phyloP scores from a whole-genome alignment of 2,888 invertebrate genomes.

The Napeogenes inachia region DNA sequence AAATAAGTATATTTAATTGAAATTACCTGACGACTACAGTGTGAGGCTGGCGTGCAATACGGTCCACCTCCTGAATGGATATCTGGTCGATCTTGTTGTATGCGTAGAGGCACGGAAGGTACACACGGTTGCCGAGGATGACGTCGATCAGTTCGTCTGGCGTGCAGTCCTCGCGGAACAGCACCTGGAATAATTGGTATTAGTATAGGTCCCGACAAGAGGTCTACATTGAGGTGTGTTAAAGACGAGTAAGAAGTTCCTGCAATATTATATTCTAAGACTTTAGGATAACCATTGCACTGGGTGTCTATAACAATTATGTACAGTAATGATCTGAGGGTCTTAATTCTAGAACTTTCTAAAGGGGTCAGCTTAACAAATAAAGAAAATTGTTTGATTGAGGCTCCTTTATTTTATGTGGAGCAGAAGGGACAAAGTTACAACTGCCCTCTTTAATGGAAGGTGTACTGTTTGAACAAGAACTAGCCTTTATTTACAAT shows the following conservation, averaged over 20 bases:
- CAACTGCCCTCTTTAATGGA: too few species aligned
- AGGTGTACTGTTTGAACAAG: too few species aligned
- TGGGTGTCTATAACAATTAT: background rate
- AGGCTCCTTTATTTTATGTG: too few species aligned
- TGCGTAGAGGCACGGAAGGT: conserved; percentile 97
- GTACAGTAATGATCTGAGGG: background rate
- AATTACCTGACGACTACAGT: conserved; percentile 93
- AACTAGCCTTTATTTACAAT: too few species aligned
- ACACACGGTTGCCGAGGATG: conserved; percentile 95
- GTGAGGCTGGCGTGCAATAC: conserved; percentile 91
- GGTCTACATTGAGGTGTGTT: too few species aligned
- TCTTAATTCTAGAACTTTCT: too few species aligned
- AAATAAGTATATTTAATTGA: background rate
- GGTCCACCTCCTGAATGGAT: conserved; percentile 98
- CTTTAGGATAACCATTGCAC: too few species aligned
- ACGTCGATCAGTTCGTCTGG: conserved; percentile 99
- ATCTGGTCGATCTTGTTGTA: conserved; percentile 99
- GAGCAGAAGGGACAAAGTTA: too few species aligned
- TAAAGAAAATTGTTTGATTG: too few species aligned
- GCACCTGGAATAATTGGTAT: conserved; percentile 66
- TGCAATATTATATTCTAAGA: too few species aligned
- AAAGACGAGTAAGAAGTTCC: too few species aligned
- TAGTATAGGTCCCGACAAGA: background rate
- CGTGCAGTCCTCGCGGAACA: conserved; percentile 97
- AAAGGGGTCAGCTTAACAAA: too few species aligned